phyloP scores from a whole-genome alignment of 2,888 invertebrate genomes.

The Halictus quadricinctus region DNA sequence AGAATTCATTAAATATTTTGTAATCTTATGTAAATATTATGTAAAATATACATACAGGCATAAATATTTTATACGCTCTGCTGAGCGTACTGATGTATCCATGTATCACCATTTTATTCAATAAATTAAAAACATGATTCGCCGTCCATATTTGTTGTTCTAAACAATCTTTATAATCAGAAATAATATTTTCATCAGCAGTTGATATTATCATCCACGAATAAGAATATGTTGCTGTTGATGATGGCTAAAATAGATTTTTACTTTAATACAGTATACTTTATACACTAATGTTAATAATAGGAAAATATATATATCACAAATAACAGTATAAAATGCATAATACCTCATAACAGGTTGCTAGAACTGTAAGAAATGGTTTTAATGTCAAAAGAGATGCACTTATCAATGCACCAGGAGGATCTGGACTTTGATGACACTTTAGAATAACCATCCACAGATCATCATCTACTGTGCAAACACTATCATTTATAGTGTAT shows the following conservation, averaged over 20 bases:
- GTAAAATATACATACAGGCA: constrained; percentile 83
- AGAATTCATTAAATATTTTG: constrained; percentile 12
- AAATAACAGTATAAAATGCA: neutral
- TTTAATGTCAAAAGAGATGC: constrained; percentile 85
- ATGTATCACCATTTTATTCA: constrained; percentile 84
- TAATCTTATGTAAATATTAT: neutral
- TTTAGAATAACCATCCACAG: constrained; percentile 86
- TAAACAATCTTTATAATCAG: constrained; percentile 72
- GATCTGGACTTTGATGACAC: constrained; percentile 88
- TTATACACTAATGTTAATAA: neutral
- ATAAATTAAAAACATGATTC: constrained; percentile 82
- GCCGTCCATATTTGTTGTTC: constrained; percentile 77
- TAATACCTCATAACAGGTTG: constrained; percentile 87
- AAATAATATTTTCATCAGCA: constrained; percentile 63
- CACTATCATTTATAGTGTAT: constrained; percentile 80
- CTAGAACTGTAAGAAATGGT: constrained; percentile 87
- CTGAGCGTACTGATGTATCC: constrained; percentile 86
- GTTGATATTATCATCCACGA: constrained; percentile 78
- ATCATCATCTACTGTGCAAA: constrained; percentile 83
- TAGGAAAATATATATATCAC: neutral
- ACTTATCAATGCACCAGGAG: constrained; percentile 86
- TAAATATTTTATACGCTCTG: constrained; percentile 88
- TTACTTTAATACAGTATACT: neutral
- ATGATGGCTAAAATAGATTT: constrained; percentile 72
- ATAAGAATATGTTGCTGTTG: constrained; percentile 76